A percentile compares a stretch with the other conserved stretches of the same genome.
These are phyloP conservation scores for Drosophila athabasca DNA, from an alignment of 1,140 invertebrate genomes.

Conservation along the genomic window DNA sequence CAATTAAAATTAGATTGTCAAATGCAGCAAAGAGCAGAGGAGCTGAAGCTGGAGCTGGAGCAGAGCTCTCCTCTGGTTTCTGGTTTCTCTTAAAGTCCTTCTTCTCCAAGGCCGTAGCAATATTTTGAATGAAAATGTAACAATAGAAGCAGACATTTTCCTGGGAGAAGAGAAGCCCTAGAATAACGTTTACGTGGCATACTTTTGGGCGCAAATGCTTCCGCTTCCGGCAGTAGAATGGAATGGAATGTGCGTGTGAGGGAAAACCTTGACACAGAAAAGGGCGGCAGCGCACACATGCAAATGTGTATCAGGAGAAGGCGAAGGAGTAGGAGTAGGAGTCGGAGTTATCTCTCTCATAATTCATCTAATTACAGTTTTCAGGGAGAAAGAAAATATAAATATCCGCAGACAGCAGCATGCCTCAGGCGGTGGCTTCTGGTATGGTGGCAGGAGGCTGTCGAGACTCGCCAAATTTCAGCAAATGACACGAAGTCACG, in stretches of 20 bases:
- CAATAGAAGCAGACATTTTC: slow-evolving; percentile 9
- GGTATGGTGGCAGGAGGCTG: slow-evolving; percentile 1
- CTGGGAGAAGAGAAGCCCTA: not conserved
- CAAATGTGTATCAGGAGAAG: slow-evolving; percentile 1
- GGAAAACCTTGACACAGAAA: slow-evolving; percentile 47
- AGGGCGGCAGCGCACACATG: not conserved
- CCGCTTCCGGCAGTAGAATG: slow-evolving; percentile 36
- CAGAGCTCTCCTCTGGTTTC: not conserved
- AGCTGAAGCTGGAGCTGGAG: not conserved
- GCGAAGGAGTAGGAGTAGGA: no score
- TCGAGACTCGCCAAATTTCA: slow-evolving; percentile 60
- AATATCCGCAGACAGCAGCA: slow-evolving; percentile 33
- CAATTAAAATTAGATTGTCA: slow-evolving; percentile 47
- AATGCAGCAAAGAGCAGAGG: slow-evolving; percentile 20
- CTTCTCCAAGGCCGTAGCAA: no score
- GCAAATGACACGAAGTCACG: slow-evolving; percentile 81
- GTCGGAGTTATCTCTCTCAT: slow-evolving; percentile 11
- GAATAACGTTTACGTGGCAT: slow-evolving; percentile 37
- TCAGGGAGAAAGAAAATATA: slow-evolving; percentile 24
- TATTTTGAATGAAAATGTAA: not conserved
- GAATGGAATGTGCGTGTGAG: slow-evolving; percentile 10
- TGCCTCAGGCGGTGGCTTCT: slow-evolving; percentile 29
- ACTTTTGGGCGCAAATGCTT: slow-evolving; percentile 63
- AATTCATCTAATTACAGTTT: slow-evolving; percentile 64
- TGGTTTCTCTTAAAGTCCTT: slow-evolving; percentile 11